Evolutionary conservation across 2,797 vertebrate species (phyloP), one percentile per base, ranked within the genome.

Genomic region (Pygocentrus nattereri): DNA sequence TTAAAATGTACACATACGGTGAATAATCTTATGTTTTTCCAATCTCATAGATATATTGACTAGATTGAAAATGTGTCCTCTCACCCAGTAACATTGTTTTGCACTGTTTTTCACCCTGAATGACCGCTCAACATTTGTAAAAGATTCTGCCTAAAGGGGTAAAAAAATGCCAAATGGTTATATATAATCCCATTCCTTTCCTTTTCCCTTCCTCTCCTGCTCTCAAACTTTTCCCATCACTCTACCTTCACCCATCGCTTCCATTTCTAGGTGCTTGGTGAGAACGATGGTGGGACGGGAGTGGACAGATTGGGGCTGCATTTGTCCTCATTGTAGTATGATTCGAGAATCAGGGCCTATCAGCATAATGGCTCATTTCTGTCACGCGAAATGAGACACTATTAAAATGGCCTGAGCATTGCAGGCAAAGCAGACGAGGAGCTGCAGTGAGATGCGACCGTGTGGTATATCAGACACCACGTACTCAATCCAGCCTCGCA

Each of bases 381-480:
- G 85, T 89, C 86, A 75, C 79, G 70, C 77, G 88, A 86, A 86
- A 86, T 81, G 64, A 89, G 86, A 83, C 65, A 84, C 65, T 76
- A 85, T 87, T 86, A 79, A 79, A 86, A 85, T 64, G 81, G 75
- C 27, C 71, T 70, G 80, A 78, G 83, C 83, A 31, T 21, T 38
- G 58, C 47, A 7, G 62, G n/a, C 41, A 62, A 65, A 76, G 73
- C 81, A 44, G 62, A 58, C 78, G 50, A 65, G 65, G 76, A 65
- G 74, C 74, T 84, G 59, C 81, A 84, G 74, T 61, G 86, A 89
- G 87, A 90, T 91, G 76, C 88, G 83, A 86, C 85, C 90, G 69
- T 47, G 78, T 88, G 88, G 79, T 82, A 85, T 87, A 90, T 89
- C 90, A 87, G 87, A 91, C 92, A 92, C 88, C 58, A 83, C 88